These are phyloP conservation scores for Emydocephalus ijimae DNA, from an alignment of 2,113 vertebrate species.

Conservation along the genomic window DNA sequence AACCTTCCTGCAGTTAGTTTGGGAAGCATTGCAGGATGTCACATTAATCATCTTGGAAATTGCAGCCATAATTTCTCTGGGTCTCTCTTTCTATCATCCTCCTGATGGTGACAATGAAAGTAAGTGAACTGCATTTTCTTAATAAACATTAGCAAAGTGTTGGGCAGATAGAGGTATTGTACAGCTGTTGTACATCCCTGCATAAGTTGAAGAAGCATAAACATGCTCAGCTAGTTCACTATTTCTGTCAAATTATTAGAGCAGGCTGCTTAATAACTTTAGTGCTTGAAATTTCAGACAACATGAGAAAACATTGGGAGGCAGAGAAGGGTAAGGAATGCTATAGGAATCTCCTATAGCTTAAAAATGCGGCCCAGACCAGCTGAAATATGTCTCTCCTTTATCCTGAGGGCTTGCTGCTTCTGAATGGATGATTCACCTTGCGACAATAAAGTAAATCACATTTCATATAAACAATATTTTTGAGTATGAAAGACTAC, in stretches of 20 bases:
- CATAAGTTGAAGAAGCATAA: neutral
- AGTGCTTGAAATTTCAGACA: neutral
- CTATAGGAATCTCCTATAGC: accelerated
- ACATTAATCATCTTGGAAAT: constrained; percentile 96
- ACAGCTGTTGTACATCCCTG: neutral
- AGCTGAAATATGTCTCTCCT: neutral
- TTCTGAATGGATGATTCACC: neutral
- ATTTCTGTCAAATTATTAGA: neutral
- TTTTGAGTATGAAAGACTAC: neutral
- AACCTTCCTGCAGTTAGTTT: constrained; percentile 94
- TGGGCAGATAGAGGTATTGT: neutral
- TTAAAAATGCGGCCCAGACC: neutral
- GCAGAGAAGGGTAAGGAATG: neutral
- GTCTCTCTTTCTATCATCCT: constrained; percentile 92
- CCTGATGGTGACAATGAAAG: constrained; percentile 79
- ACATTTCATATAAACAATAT: neutral
- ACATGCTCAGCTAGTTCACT: neutral
- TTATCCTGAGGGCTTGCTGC: neutral
- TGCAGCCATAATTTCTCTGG: constrained; percentile 93
- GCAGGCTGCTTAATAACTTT: neutral
- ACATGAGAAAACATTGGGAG: neutral
- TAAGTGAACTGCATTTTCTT: constrained; percentile 58
- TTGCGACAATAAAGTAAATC: neutral
- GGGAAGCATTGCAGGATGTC: constrained; percentile 97
- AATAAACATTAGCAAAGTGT: no score